Base-by-base conservation (phyloP, 2,888 invertebrate species). In the Eilema sororculum region DNA sequence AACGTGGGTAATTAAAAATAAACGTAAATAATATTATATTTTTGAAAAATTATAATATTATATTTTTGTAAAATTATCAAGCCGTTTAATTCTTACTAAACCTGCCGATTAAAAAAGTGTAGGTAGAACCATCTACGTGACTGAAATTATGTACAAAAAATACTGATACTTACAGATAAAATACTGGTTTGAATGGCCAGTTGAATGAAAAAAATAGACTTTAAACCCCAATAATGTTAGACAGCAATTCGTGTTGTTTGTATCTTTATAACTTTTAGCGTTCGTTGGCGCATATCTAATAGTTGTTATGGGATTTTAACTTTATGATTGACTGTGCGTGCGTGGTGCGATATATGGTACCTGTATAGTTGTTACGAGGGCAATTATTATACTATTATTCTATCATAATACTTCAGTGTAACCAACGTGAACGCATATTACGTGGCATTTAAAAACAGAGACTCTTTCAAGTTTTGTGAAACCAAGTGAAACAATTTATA, bases 251-350 rank as follows among this genome's bases (percentile, higher is more conserved):
- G 71, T 69, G 57, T 68, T 74, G 62, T 77, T 67, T 28, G 10
- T 65, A 59, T 41, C 41, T 65, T 8, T 20, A 52, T 70, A 57
- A 67, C 60, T 81, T 81, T 74, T 37, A 2, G 63, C 65, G 74
- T 73, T 76, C 77, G 75, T 74, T 77, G 73, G 74, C 73, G 80
- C 80, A 78, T 78, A 74, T 65, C 80, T 78, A 78, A 28, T n/a
- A 63, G 25, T 67, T 63, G 72, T 71, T 72, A 68, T 69, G 68
- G 73, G 73, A 76, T 77, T 67, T 68, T 64, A 41, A 72, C 41
- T 74, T 65, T 69, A 62, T 79, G 64, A 74, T 78, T 59, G 25
- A 69, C 63, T 60, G 61, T 72, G 72, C 79, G 73, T 79, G 76
- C 57, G 61, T 69, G n/a, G 3, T 72, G 30, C 13, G 20, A 70